Percentiles rank a stretch among this genome's conserved stretches.
These are phyloP conservation scores for Spilogale gracilis DNA, from an alignment of 2,113 vertebrate genomes.

Conservation along the genomic window DNA sequence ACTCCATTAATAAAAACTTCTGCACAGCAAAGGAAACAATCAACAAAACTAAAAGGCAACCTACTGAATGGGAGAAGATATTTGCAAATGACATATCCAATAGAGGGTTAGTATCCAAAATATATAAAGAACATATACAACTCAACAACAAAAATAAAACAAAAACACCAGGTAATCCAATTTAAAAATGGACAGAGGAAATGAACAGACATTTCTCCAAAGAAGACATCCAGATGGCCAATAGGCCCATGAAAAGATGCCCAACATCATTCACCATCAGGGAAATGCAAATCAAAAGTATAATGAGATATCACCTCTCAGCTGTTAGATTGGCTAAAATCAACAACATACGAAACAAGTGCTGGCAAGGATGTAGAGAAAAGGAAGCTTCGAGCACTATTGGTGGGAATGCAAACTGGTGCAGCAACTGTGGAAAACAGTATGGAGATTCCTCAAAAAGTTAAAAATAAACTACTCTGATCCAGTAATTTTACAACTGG, in stretches of 20 bases:
- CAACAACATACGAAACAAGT: neutral
- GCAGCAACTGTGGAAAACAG: neutral
- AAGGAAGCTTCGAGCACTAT: neutral
- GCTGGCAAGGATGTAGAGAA: neutral
- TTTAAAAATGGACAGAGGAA: neutral
- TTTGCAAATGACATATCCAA: neutral
- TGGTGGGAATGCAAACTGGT: neutral
- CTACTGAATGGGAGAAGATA: neutral
- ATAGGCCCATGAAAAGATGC: neutral
- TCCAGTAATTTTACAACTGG: neutral
- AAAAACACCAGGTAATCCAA: neutral
- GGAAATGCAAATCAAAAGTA: neutral
- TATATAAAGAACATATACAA: neutral
- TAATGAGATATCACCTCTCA: neutral
- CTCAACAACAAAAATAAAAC: neutral
- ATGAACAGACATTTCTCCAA: neutral
- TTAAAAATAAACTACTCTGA: neutral
- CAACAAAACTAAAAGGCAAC: neutral
- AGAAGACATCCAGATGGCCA: neutral
- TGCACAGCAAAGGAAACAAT: neutral
- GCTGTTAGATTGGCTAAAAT: neutral
- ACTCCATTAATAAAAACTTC: neutral
- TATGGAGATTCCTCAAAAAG: neutral
- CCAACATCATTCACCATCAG: neutral
- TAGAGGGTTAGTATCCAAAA: neutral